Base-by-base conservation (phyloP, 2,797 vertebrate genomes). In the Phylloscopus collybita region DNA sequence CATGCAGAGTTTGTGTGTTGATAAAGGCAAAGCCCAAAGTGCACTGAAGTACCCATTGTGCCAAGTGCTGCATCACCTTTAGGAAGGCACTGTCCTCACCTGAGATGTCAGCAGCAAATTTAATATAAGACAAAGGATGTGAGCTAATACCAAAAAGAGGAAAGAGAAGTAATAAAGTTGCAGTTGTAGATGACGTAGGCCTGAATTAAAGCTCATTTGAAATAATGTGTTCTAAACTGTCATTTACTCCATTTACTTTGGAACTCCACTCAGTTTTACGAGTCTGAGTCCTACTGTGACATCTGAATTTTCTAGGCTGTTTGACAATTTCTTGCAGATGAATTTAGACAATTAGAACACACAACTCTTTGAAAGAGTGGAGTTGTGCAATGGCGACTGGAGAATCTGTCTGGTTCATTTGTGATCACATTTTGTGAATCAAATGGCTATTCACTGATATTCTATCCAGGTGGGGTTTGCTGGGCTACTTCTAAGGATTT, bases 401-500 rank as follows among this genome's bases (percentile, higher is more conserved):
- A 34, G 22, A 47, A 20, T 70, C 11, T 47, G 2, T 56, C 44
- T 64, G 25, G 16, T n/a, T 75, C 2, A 10, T 13, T 56, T 80
- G 25, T 30, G 27, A 44, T 38, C 6, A 5, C 1, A 2, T 30
- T 76, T 66, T 78, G 6, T 44, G 56, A 32, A 20, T 83, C 8
- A 38, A 13, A 25, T 42, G 22, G 4, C 9, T 78, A 5, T 25
- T 83, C 25, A 49, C 14, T 34, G 6, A 10, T 34, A 5, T 27
- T 15, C 19, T 56, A 3, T 40, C 10, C 7, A 5, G 16, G 11
- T 54, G 12, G 0, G 5, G 0, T 1, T 47, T 42, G 61, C 13
- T 4, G 7, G 10, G 12, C 27, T 53, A 1, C 6, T 74, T 75
- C 10, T 34, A 27, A 60, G 30, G 12, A 45, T 36, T 44, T 14